phyloP scores from a whole-genome alignment of 2,797 vertebrate species.

The Sandelia bainsii region DNA sequence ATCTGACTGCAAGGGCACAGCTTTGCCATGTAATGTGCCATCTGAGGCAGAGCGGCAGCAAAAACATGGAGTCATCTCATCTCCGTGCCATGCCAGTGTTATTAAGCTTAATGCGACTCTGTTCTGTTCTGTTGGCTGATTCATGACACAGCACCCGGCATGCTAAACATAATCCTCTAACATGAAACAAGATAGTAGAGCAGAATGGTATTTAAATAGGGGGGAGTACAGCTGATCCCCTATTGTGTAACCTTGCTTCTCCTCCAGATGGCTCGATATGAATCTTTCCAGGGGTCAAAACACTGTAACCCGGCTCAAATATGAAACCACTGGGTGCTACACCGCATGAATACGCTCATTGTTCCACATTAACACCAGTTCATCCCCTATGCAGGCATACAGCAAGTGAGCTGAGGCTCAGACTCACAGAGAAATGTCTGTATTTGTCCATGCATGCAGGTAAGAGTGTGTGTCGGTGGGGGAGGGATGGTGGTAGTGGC shows the following conservation, averaged over 20 bases:
- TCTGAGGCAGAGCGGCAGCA: slow-evolving; percentile 18
- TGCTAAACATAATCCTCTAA: slow-evolving; percentile 73
- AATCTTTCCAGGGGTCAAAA: slow-evolving; percentile 63
- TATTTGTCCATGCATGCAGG: slow-evolving; percentile 42
- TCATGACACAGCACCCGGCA: slow-evolving; percentile 73
- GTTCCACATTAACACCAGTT: slow-evolving; percentile 44
- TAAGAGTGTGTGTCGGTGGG: slow-evolving; percentile 22
- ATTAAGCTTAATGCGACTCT: slow-evolving; percentile 63
- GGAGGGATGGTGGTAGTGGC: neutral
- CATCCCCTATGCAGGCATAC: slow-evolving; percentile 21
- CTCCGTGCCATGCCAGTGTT: slow-evolving; percentile 47
- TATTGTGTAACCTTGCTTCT: slow-evolving; percentile 73
- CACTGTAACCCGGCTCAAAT: slow-evolving; percentile 52
- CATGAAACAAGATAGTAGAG: slow-evolving; percentile 72
- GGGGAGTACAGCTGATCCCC: slow-evolving; percentile 73
- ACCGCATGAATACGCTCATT: slow-evolving; percentile 44
- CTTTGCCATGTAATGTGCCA: slow-evolving; percentile 33
- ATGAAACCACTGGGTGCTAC: slow-evolving; percentile 46
- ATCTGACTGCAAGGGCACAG: slow-evolving; percentile 55
- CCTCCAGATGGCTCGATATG: slow-evolving; percentile 69
- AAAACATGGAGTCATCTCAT: slow-evolving; percentile 42
- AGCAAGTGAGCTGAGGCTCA: slow-evolving; percentile 1
- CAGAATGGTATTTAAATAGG: slow-evolving; percentile 73
- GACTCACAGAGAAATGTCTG: slow-evolving; percentile 21
- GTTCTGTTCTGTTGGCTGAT: slow-evolving; percentile 68